Evolutionary conservation across 2,888 invertebrate species (phyloP).

Genomic region (Hydriomena furcata): DNA sequence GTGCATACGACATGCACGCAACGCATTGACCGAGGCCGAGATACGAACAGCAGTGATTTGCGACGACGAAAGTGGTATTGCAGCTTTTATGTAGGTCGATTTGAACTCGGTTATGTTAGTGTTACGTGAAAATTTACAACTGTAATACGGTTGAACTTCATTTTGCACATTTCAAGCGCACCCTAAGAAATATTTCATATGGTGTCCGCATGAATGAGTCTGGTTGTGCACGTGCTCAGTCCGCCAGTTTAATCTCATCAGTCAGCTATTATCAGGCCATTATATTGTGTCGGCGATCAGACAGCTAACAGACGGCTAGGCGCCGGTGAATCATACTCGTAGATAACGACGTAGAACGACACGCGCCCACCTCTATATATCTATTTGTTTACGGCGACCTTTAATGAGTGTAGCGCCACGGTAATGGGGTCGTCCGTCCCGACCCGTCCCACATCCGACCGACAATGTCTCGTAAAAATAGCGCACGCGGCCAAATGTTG

Average conservation of each 20-base stretch:
- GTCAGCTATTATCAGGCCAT: slow-evolving; percentile 71
- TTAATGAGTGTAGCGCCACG: slow-evolving; percentile 68
- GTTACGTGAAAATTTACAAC: slow-evolving; percentile 61
- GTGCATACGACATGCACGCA: slow-evolving; percentile 79
- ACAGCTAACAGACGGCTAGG: slow-evolving; percentile 75
- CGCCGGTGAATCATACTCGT: slow-evolving; percentile 82
- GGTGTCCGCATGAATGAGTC: slow-evolving; percentile 29
- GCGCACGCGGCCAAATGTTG: slow-evolving; percentile 38
- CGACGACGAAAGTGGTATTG: slow-evolving; percentile 82
- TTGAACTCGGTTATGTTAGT: slow-evolving; percentile 70
- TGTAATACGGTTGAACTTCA: slow-evolving; percentile 36
- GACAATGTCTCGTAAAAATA: slow-evolving; percentile 57
- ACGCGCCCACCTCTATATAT: slow-evolving; percentile 71
- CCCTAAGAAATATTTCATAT: slow-evolving; percentile 24
- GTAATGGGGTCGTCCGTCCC: slow-evolving; percentile 61
- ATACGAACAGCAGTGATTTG: slow-evolving; percentile 78
- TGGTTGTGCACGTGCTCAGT: slow-evolving; percentile 49
- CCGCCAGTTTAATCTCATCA: slow-evolving; percentile 70
- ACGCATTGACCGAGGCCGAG: slow-evolving; percentile 82
- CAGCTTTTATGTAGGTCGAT: slow-evolving; percentile 81
- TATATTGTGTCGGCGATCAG: slow-evolving; percentile 74
- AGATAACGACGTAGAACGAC: slow-evolving; percentile 71
- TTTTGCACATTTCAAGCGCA: slow-evolving; percentile 33
- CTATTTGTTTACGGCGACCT: slow-evolving; percentile 76
- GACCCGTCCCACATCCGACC: slow-evolving; percentile 47